These are phyloP conservation scores for Periophthalmus modestus DNA, from an alignment of 2,113 vertebrate species.

Conservation along the genomic window DNA sequence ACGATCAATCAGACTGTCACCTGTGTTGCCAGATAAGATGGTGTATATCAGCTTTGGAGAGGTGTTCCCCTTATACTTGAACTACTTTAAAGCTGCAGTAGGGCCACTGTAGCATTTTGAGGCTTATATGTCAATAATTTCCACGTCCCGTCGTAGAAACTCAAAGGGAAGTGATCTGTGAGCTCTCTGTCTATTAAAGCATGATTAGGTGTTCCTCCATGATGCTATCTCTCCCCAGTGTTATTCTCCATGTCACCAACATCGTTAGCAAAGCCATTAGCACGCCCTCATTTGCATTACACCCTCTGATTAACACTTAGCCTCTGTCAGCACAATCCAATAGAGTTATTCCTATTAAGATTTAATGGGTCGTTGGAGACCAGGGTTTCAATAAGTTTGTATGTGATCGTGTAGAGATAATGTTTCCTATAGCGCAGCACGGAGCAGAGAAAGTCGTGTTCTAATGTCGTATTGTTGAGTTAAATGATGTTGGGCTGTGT, in stretches of 20 bases:
- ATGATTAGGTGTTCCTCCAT: constrained; percentile 19
- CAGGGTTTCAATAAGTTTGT: not conserved
- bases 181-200: not conserved
- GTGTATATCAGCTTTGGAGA: too few relatives aligned
- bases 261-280: constrained; percentile 31
- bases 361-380: not conserved
- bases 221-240: constrained; percentile 5
- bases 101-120: too few relatives aligned
- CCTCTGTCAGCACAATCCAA: constrained; percentile 14
- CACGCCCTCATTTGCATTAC: constrained; percentile 14
- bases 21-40: too few relatives aligned
- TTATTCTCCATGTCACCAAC: constrained; percentile 21
- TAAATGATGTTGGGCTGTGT: not conserved
- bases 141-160: constrained; percentile 25
- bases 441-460: not conserved
- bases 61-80: too few relatives aligned
- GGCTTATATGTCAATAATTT: not conserved
- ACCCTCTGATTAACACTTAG: constrained; percentile 9
- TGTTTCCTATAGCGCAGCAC: not conserved
- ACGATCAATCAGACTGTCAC: too few relatives aligned
- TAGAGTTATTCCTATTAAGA: constrained; percentile 18
- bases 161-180: constrained; percentile 10
- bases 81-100: too few relatives aligned
- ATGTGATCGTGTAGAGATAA: not conserved
- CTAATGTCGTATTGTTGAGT: not conserved